phyloP scores from a whole-genome alignment of 2,888 invertebrate species.

The Acanthosepion esculentum region DNA sequence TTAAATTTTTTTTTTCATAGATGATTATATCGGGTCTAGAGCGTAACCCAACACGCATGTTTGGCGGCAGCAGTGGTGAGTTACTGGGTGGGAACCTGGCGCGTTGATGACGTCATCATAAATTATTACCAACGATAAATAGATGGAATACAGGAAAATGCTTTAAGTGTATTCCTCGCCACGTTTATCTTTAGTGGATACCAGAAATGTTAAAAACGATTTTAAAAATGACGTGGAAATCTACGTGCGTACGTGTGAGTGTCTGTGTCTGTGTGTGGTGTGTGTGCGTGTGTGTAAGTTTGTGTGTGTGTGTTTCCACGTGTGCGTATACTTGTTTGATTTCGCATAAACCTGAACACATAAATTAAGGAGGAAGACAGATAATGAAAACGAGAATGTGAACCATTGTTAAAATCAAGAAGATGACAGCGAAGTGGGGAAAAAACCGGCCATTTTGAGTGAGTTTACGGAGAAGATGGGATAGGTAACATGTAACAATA shows the following conservation, averaged over 20 bases:
- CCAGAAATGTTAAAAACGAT: neutral
- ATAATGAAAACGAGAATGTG: neutral
- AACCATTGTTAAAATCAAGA: neutral
- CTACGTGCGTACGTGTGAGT: neutral
- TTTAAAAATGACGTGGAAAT: neutral
- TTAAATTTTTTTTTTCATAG: neutral
- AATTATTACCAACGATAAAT: constrained; percentile 18
- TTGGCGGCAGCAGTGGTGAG: neutral
- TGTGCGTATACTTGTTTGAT: neutral
- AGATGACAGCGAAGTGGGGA: neutral
- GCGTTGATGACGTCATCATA: constrained; percentile 22
- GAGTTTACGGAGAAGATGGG: neutral
- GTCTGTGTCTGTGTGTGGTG: neutral
- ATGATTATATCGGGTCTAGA: neutral
- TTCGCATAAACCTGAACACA: neutral
- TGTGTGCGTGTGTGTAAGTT: neutral
- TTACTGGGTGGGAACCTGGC: neutral
- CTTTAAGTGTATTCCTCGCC: constrained; percentile 1
- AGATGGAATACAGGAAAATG: neutral
- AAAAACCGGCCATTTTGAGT: neutral
- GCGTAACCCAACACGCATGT: neutral
- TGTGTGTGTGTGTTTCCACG: neutral
- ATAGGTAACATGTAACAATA: neutral
- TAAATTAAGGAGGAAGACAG: neutral
- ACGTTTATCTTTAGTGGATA: neutral